phyloP scores from a whole-genome alignment of 2,113 vertebrate species.

The Sciurus niger region DNA sequence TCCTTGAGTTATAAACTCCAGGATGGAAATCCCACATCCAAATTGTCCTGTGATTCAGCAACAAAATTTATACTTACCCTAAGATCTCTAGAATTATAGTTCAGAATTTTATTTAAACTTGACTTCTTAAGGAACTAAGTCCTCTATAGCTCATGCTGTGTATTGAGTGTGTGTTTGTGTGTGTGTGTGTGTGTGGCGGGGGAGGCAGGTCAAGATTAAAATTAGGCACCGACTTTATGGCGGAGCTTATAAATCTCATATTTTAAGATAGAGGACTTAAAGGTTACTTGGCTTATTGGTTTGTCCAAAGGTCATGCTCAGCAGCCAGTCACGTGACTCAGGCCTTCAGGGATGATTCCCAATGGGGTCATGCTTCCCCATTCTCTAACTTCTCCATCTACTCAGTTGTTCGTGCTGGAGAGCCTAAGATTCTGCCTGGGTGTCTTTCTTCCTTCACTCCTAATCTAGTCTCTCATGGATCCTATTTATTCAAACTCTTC shows the following conservation, averaged over 20 bases:
- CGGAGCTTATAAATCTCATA: neutral
- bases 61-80: neutral
- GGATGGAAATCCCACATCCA: conserved; percentile 39
- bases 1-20: neutral
- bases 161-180: neutral
- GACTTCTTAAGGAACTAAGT: conserved; percentile 46
- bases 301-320: neutral
- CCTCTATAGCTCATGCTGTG: neutral
- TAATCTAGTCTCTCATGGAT: neutral
- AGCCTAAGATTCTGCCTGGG: neutral
- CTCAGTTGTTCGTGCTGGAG: neutral
- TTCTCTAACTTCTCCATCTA: neutral
- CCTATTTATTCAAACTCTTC: neutral
- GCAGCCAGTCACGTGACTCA: neutral
- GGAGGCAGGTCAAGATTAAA: neutral
- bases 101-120: conserved; percentile 1
- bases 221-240: conserved; percentile 2
- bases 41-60: neutral
- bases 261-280: neutral
- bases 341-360: neutral
- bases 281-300: neutral
- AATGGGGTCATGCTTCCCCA: neutral
- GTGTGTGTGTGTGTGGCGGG: too few species aligned
- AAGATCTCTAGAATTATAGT: conserved; percentile 1
- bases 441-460: neutral